Evolutionary conservation across 2,113 vertebrate genomes (phyloP), one percentile per base, ranked within the genome.

Genomic region (Lipophrys pholis): DNA sequence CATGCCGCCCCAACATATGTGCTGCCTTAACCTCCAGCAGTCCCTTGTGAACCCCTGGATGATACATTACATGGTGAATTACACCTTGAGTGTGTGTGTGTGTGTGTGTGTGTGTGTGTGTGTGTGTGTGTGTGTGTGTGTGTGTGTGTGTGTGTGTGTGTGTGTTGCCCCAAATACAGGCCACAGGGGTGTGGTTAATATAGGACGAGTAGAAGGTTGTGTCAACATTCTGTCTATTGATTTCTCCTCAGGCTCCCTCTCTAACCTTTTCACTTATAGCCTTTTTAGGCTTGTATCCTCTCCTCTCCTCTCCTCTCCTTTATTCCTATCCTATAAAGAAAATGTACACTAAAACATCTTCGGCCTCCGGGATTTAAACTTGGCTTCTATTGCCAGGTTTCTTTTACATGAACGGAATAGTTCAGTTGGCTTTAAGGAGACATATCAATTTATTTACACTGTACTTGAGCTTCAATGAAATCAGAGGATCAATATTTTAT

Each of bases 221-320:
- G 81, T 80, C 77, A 89, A 86, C 83, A 82, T 81, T 84, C 42
- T 49, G 63, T 72, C 15, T 72, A 86, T 88, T 80, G 84, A 88
- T 87, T 87, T 80, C 66, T 76, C 55, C n/a, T 56, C 74, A 52
- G 56, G 66, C 45, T 75, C 43, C 43, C 43, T 65, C 54, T 66
- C 69, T 66, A 78, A 72, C 81, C 65, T 81, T 80, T 64, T 77
- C 53, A 72, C 76, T 76, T 72, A 49, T 40, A 57, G 36, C 60
- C 78, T 53, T 58, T 78, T 81, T 50, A 70, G 40, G 30, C 21
- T 60, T 38, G 8, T 12, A 8, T 15, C 42, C 5, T 17, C 11
- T 12, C 11, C 10, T 45, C 43, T 43, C 42, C 11, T 11, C 9
- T 12, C 11, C 10, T 40, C 40, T 14, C 35, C 5, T 35, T 11